Percentiles rank a stretch among this genome's conserved stretches.
Conservation (phyloP, 1,140 invertebrate species). For the Drosophila gunungcola region DNA sequence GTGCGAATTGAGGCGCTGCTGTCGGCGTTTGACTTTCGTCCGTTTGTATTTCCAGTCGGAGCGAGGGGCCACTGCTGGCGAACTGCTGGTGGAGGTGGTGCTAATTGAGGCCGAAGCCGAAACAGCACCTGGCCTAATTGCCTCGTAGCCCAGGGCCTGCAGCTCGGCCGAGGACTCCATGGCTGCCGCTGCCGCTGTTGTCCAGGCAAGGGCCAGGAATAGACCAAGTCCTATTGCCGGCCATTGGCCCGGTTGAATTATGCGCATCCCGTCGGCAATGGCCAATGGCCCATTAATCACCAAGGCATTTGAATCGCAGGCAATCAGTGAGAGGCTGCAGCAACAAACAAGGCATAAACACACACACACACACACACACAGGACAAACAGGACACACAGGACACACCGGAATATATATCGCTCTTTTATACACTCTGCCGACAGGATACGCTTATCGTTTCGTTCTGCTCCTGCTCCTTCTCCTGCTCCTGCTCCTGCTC, state of each 20-base stretch:
- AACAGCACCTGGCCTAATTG: slow-evolving; percentile 35
- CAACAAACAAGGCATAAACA: slow-evolving; percentile 20
- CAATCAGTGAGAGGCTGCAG: slow-evolving; percentile 40
- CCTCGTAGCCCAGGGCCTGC: slow-evolving; percentile 37
- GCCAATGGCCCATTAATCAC: slow-evolving; percentile 78
- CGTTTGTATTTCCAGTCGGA: slow-evolving; percentile 62
- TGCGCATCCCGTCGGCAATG: slow-evolving; percentile 77
- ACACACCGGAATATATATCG: slow-evolving; percentile 57
- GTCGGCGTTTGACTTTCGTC: slow-evolving; percentile 76
- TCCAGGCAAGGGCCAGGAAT: slow-evolving; percentile 46
- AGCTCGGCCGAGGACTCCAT: slow-evolving; percentile 70
- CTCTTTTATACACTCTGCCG: slow-evolving; percentile 70
- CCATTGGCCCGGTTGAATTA: slow-evolving; percentile 62
- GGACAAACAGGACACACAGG: not conserved
- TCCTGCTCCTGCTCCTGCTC: not conserved
- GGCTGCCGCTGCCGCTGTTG: slow-evolving; percentile 38
- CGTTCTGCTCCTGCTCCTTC: slow-evolving; percentile 7
- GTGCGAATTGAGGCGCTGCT: slow-evolving; percentile 64
- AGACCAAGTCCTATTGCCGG: slow-evolving; percentile 30
- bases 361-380: slow-evolving; percentile 1
- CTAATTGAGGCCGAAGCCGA: slow-evolving; percentile 43
- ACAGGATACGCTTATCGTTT: slow-evolving; percentile 69
- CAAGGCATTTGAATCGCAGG: slow-evolving; percentile 69
- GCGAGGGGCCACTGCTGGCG: slow-evolving; percentile 7
- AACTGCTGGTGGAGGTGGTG: slow-evolving; percentile 1